phyloP scores from a whole-genome alignment of 2,113 vertebrate genomes.

The Bos indicus region DNA sequence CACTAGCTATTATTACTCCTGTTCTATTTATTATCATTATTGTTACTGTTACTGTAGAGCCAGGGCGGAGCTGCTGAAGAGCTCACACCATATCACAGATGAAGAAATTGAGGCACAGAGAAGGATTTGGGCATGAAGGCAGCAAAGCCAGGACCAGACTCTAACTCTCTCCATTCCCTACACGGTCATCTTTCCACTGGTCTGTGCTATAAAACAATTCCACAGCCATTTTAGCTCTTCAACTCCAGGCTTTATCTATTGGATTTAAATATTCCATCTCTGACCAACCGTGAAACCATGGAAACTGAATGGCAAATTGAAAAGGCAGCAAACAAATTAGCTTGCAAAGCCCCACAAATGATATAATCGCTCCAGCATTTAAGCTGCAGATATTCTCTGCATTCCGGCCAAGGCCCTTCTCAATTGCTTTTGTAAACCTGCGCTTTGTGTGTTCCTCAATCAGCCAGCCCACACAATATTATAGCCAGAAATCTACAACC shows the following conservation, averaged over 20 bases:
- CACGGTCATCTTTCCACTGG: not conserved
- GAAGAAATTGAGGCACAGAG: not conserved
- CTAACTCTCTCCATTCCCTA: not conserved
- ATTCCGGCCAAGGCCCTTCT: constrained; percentile 56
- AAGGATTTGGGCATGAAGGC: not conserved
- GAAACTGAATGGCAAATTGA: constrained; percentile 69
- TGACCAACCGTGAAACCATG: constrained; percentile 69
- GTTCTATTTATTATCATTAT: not conserved
- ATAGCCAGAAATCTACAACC: not conserved
- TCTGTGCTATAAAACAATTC: not conserved
- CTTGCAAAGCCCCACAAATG: constrained; percentile 62
- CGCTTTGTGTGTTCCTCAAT: not conserved
- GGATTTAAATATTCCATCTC: constrained; percentile 58
- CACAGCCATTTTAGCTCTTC: constrained; percentile 9
- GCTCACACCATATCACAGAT: not conserved
- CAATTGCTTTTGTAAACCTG: constrained; percentile 34
- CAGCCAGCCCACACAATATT: not conserved
- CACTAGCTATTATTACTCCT: too few relatives aligned
- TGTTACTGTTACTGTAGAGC: not conserved
- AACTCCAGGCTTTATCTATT: constrained; percentile 27
- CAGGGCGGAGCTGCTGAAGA: not conserved
- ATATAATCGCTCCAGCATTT: constrained; percentile 52
- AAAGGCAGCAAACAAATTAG: constrained; percentile 66
- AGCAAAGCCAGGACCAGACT: not conserved
- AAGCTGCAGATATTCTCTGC: constrained; percentile 36